These are phyloP conservation scores for Oncorhynchus tshawytscha DNA, from an alignment of 2,113 vertebrate species.

Conservation along the genomic window DNA sequence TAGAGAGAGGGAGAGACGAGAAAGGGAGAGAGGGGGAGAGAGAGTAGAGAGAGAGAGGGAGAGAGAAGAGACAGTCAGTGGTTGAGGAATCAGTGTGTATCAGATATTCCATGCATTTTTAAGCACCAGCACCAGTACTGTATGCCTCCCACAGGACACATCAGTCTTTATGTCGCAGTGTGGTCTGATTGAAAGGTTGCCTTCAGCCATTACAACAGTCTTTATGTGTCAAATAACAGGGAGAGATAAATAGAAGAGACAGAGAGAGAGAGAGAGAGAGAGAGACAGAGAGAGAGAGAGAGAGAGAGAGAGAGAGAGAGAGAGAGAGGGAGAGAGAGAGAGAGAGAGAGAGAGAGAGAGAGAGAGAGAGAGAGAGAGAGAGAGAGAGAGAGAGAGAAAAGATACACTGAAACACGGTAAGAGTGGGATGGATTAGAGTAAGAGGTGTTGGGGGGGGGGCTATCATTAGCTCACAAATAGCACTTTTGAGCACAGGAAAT, in stretches of 20 bases:
- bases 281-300: no score
- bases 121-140: conserved; percentile 60
- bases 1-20: background rate
- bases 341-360: no score
- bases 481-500: conserved; percentile 50
- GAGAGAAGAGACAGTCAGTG: background rate
- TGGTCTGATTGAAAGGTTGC: conserved; percentile 54
- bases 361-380: no score
- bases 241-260: background rate
- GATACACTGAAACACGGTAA: no score
- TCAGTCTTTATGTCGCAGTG: conserved; percentile 59
- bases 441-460: background rate
- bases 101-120: conserved; percentile 69
- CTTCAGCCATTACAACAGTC: conserved; percentile 30
- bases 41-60: conserved; percentile 1
- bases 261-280: no score
- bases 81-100: conserved; percentile 54
- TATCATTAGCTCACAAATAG: conserved; percentile 40
- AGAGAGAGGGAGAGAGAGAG: background rate
- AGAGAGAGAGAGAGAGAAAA: no score
- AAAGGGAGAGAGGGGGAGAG: background rate
- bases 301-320: no score
- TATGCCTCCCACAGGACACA: conserved; percentile 45
- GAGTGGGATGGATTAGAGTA: no score
- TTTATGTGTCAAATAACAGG: conserved; percentile 39